Base-by-base conservation (phyloP, 2,797 vertebrate species). In the Pterois miles region DNA sequence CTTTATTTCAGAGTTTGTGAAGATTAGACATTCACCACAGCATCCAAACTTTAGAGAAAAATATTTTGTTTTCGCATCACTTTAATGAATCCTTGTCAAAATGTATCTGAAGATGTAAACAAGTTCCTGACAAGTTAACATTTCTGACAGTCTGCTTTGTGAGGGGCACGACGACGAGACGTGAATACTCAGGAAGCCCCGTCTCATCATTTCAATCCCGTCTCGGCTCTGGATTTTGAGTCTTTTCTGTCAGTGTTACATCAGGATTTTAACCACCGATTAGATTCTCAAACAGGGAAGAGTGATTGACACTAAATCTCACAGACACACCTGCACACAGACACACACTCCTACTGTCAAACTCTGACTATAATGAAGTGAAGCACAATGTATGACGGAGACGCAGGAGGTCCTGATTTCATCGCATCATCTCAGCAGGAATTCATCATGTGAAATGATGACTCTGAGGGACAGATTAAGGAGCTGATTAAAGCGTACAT, bases 251-350 rank as follows among this genome's bases (percentile, higher is more conserved):
- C 34, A 12, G 33, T n/a, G 7, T 31, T 31, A 20, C 52, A 79
- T 52, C 54, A 79, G 40, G 27, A 67, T 69, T 52, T 73, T 25
- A 74, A 48, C 25, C 20, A 33, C 20, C 50, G 63, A 80, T 76
- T 67, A 20, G 13, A 34, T 5, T 58, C 48, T 78, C 12, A 58
- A 62, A 54, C 14, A 40, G 67, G 53, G 52, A 25, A n/a, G 1
- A 67, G 27, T 74, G 27, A 77, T 53, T 53, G 46, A 70, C 62
- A 57, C 23, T 2, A 3, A 31, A 8, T 53, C 27, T 23, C 67
- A 54, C 36, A 65, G 25, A 43, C 54, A 67, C 25, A 36, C 27
- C 11, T 38, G 29, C 20, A 54, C 65, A 65, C 29, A 38, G 12
- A 53, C 34, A 62, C 62, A 69, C 36, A 71, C 12, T 16, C 54